These are phyloP conservation scores for Rhyzopertha dominica DNA, from an alignment of 1,140 invertebrate species.

Conservation along the genomic window DNA sequence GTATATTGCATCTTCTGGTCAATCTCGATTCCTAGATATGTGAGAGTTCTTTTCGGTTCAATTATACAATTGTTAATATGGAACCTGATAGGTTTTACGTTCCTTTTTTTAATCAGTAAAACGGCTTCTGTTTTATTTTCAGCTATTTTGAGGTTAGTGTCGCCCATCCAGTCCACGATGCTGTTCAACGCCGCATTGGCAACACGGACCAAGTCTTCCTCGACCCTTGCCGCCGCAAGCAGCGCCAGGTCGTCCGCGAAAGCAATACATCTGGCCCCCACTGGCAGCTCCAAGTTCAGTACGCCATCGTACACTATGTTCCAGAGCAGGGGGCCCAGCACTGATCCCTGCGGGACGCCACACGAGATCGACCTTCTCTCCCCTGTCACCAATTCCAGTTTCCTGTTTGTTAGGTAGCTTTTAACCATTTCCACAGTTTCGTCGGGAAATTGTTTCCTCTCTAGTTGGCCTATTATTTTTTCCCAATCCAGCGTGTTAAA, in stretches of 20 bases:
- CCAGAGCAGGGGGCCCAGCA: slow-evolving; percentile 38
- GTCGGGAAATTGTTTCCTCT: too few relatives aligned
- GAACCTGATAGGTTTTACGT: not conserved
- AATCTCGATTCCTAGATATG: slow-evolving; percentile 18
- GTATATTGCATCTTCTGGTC: slow-evolving; percentile 4
- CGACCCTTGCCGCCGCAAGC: slow-evolving; percentile 18
- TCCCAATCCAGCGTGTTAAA: too few relatives aligned
- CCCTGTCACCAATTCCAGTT: too few relatives aligned
- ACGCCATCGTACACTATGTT: slow-evolving; percentile 36
- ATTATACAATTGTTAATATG: slow-evolving; percentile 1
- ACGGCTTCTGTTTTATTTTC: slow-evolving; percentile 25
- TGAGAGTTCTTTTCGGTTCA: slow-evolving; percentile 6
- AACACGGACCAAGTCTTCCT: slow-evolving; percentile 12
- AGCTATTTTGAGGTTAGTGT: slow-evolving; percentile 22
- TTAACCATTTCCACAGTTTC: too few relatives aligned
- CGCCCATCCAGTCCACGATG: slow-evolving; percentile 18
- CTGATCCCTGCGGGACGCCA: too few relatives aligned
- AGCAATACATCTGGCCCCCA: slow-evolving; percentile 15
- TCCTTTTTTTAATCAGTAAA: slow-evolving; percentile 10
- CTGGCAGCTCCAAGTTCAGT: slow-evolving; percentile 24
- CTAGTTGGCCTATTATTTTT: too few relatives aligned
- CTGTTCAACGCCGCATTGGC: slow-evolving; percentile 14
- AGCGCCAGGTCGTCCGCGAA: slow-evolving; percentile 29
- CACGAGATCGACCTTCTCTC: too few relatives aligned
- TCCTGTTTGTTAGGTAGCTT: too few relatives aligned